These are phyloP conservation scores for Tuberolachnus salignus DNA, from an alignment of 2,888 invertebrate species.

Conservation along the genomic window DNA sequence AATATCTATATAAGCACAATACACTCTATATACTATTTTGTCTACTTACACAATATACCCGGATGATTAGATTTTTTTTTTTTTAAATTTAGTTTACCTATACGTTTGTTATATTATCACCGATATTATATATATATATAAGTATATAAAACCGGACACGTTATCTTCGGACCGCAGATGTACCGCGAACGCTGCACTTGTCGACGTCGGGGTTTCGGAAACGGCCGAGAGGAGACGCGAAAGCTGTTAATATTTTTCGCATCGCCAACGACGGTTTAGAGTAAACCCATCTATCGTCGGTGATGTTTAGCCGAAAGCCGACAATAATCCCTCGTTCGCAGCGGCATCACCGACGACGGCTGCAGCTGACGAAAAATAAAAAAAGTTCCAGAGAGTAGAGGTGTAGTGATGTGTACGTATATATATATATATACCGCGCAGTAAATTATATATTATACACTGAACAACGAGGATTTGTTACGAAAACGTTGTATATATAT, in stretches of 20 bases:
- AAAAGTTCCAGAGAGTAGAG: background rate
- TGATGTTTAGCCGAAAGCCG: conserved; percentile 5
- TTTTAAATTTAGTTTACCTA: too few species aligned
- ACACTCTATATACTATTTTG: too few species aligned
- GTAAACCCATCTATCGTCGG: too few species aligned
- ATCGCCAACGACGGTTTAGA: conserved; percentile 32
- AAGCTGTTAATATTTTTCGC: conserved; percentile 42
- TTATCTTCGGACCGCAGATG: conserved; percentile 32
- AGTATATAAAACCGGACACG: background rate
- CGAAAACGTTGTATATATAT: background rate
- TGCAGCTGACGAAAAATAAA: background rate
- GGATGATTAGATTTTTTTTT: too few species aligned
- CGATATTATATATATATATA: background rate
- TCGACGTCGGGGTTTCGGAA: background rate
- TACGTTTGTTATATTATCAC: too few species aligned
- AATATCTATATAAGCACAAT: too few species aligned
- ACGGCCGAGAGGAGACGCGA: background rate
- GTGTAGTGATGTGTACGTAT: background rate
- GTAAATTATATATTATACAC: too few species aligned
- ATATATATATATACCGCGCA: too few species aligned
- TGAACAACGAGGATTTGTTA: conserved; percentile 1
- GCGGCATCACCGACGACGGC: background rate
- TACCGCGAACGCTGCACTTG: background rate
- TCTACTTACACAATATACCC: too few species aligned
- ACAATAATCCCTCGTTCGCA: conserved; percentile 1